Evolutionary conservation across 2,888 invertebrate genomes (phyloP), one percentile per base, ranked within the genome.

Genomic region (Lepetodrilus schrolli): DNA sequence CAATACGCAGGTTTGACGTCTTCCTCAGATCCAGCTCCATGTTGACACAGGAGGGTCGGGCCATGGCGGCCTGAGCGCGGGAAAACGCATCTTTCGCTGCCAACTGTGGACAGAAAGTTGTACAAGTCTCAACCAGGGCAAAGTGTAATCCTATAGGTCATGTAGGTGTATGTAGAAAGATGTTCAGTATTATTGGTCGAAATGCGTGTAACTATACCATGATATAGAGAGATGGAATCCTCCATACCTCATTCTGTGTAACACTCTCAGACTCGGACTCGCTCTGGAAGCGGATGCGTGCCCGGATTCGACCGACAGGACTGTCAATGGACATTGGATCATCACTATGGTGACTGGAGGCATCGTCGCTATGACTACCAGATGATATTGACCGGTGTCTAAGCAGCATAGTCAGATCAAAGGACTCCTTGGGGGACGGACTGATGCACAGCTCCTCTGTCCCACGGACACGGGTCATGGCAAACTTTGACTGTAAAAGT

Each of bases 41-140:
- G 26, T 85, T 83, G 49, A 91, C 90, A 80, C 90, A 90, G 0
- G 91, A 91, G 20, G 91, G 90, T 47, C 91, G 83, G 10, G 90
- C 84, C 3, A 74, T 78, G 8, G 47, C 58, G 4, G 71, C 75
- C 38, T 76, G 72, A 5, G 80, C 81, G 38, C 78, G 65, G 21
- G 80, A 78, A 73, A 86, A 87, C 10, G 73, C 72, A 17, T 71
- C 73, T 4, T n/a, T n/a, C n/a, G n/a, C n/a, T n/a, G n/a, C n/a
- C n/a, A n/a, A n/a, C n/a, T n/a, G n/a, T n/a, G n/a, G n/a, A n/a
- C n/a, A n/a, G n/a, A n/a, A n/a, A n/a, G n/a, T n/a, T n/a, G n/a
- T n/a, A n/a, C n/a, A n/a, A n/a, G n/a, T n/a, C n/a, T n/a, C n/a
- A n/a, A n/a, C n/a, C n/a, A n/a, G n/a, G n/a, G n/a, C n/a, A n/a